Base-by-base conservation (phyloP, 2,797 vertebrate genomes). In the Neostethus bicornis region DNA sequence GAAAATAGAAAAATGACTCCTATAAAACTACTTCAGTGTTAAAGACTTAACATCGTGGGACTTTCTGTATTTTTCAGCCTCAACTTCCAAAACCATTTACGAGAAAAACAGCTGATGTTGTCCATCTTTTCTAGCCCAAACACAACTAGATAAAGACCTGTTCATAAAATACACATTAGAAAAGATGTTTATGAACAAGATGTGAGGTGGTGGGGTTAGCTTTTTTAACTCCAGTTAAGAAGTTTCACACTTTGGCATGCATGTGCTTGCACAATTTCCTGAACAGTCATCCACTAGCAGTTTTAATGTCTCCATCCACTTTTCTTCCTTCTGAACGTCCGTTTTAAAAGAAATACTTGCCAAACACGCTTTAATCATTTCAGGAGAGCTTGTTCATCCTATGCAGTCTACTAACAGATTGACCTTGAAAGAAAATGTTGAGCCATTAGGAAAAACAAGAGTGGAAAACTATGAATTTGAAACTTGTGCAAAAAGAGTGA, bases 181-280 rank as follows among this genome's bases (percentile, higher is more conserved):
- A n/a, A n/a, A n/a, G n/a, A n/a, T n/a, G n/a, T n/a, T n/a, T n/a
- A n/a, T n/a, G n/a, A n/a, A n/a, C n/a, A n/a, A n/a, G n/a, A 26
- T 25, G 8, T 26, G 25, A 26, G 25, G 5, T 25, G 26, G 26
- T 24, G 21, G 16, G 21, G 12, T 13, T 19, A 21, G 32, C 47
- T 21, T 19, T 44, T 34, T 7, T 5, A 17, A 47, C 37, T 28
- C n/a, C 39, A 42, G 39, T 3, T 35, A 49, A 64, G 26, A 53
- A 2, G 11, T 56, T 41, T 76, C 45, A 63, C 35, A 38, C 42
- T 61, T 47, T 61, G 51, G 24, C 75, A 60, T 50, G 37, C 47
- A 56, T 37, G 46, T 53, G 50, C 70, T 80, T 81, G 64, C 76
- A 70, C 70, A 80, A 80, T 59, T 73, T 76, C 67, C 70, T 75